A percentile compares a stretch with the other conserved stretches of the same genome.
These are phyloP conservation scores for Neodontobutis hainanensis DNA, from an alignment of 2,113 vertebrate genomes.

Conservation along the genomic window DNA sequence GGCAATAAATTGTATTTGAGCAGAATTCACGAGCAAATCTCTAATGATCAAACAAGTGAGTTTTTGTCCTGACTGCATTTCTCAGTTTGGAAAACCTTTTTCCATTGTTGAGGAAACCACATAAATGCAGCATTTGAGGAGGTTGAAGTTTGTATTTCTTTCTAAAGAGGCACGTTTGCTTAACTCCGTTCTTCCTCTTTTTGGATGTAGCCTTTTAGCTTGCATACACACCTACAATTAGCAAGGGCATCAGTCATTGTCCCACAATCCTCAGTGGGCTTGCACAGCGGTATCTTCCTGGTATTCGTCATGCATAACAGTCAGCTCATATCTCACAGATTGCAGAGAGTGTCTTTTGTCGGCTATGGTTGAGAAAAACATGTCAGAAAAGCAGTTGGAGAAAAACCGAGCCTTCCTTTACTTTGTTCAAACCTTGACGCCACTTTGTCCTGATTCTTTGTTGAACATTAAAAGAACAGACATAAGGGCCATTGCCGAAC, in stretches of 20 bases:
- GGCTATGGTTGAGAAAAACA: conserved; percentile 43
- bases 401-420: conserved; percentile 16
- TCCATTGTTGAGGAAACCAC: not conserved
- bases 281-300: conserved; percentile 19
- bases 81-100: conserved; percentile 7
- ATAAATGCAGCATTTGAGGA: not conserved
- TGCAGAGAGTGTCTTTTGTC: conserved; percentile 40
- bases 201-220: conserved; percentile 24
- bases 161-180: conserved; percentile 16
- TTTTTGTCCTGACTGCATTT: too few species aligned
- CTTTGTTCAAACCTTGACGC: conserved; percentile 50
- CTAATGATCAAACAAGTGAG: too few species aligned
- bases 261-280: conserved; percentile 23
- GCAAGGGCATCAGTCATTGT: conserved; percentile 30
- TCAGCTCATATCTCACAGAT: conserved; percentile 26
- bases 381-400: conserved; percentile 38
- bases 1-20: too few species aligned
- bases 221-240: conserved; percentile 31
- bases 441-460: conserved; percentile 50
- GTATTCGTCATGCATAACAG: conserved; percentile 14
- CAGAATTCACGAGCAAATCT: too few species aligned
- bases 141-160: not conserved
- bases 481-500: conserved; percentile 57
- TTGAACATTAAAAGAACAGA: conserved; percentile 58
- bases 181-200: conserved; percentile 14